Percentiles rank a stretch among this genome's conserved stretches.
Evolutionary conservation across 2,113 vertebrate genomes (phyloP).

Genomic region (Cnemophilus loriae): DNA sequence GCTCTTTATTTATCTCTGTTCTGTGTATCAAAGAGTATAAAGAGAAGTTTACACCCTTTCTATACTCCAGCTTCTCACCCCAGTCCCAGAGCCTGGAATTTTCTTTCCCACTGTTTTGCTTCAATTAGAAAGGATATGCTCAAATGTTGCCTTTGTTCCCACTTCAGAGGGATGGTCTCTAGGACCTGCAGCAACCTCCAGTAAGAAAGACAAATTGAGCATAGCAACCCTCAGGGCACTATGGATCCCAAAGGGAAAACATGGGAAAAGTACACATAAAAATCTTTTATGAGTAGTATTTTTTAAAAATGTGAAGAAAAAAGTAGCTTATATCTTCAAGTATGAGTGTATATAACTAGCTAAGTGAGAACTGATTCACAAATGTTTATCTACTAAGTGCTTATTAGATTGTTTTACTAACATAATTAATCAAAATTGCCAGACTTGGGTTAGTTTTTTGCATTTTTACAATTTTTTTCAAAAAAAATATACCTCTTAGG

Average conservation of each 20-base stretch:
- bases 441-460: background rate
- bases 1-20: slow-evolving; percentile 21
- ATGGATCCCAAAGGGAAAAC: background rate
- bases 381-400: background rate
- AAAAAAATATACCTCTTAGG: background rate
- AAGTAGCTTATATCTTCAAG: background rate
- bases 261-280: background rate
- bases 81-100: slow-evolving; percentile 1
- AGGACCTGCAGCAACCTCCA: slow-evolving; percentile 2
- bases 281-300: background rate
- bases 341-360: background rate
- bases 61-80: slow-evolving; percentile 32
- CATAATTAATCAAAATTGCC: background rate
- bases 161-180: slow-evolving; percentile 15
- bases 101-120: slow-evolving; percentile 41
- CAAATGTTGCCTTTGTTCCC: slow-evolving; percentile 31
- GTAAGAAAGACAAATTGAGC: background rate
- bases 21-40: background rate
- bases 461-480: background rate
- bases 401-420: background rate
- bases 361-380: background rate
- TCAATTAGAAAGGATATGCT: slow-evolving; percentile 17
- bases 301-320: background rate
- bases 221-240: background rate
- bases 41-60: slow-evolving; percentile 20